Conservation (phyloP, 2,113 vertebrate species). For the Laticauda colubrina region DNA sequence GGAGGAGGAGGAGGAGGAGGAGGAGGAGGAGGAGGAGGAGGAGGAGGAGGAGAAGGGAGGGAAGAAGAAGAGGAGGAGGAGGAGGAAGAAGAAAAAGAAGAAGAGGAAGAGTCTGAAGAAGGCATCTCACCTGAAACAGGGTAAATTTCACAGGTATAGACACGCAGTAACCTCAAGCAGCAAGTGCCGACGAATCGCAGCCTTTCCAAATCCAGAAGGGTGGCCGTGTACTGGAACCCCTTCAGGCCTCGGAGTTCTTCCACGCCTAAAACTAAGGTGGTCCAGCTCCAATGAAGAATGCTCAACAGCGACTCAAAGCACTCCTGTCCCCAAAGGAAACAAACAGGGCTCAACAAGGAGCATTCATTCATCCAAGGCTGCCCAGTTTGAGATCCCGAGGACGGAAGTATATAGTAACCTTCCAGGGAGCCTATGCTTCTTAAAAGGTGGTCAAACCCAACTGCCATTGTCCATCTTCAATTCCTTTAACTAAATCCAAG, state of each 20-base stretch:
- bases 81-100: rapidly evolving
- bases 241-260: conserved; percentile 95
- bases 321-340: conserved; percentile 71
- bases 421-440: not conserved
- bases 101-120: too few species aligned
- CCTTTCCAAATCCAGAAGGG: conserved; percentile 93
- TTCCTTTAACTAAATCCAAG: not conserved
- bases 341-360: not conserved
- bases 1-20: too few species aligned
- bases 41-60: rapidly evolving
- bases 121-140: conserved; percentile 86
- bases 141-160: conserved; percentile 99
- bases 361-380: not conserved
- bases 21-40: too few species aligned
- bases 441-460: not conserved
- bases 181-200: conserved; percentile 95
- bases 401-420: not conserved
- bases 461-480: not conserved
- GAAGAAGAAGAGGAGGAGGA: too few species aligned
- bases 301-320: conserved; percentile 96
- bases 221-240: conserved; percentile 97
- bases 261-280: conserved; percentile 92
- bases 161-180: conserved; percentile 90
- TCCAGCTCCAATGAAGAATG: conserved; percentile 99
- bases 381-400: not conserved